These are phyloP conservation scores for Apotomis capreana DNA, from an alignment of 2,888 invertebrate species.

Conservation along the genomic window DNA sequence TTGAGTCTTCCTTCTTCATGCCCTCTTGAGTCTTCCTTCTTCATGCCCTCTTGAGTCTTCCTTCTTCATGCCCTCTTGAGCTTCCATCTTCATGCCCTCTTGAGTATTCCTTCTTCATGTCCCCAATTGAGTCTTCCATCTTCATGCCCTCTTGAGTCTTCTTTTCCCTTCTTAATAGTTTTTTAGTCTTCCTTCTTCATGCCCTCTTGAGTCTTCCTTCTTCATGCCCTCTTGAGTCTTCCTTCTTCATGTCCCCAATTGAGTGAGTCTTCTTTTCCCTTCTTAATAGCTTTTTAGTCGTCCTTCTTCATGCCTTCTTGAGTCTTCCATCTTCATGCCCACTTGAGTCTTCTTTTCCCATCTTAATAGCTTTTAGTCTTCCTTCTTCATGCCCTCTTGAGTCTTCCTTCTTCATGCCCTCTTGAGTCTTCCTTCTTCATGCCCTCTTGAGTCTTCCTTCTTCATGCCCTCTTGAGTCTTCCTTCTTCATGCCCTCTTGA, in stretches of 20 bases:
- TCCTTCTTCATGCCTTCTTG: neutral
- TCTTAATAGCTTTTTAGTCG: conserved; percentile 1
- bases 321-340: neutral
- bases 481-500: neutral
- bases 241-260: neutral
- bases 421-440: conserved; percentile 1
- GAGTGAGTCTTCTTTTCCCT: neutral
- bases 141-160: neutral
- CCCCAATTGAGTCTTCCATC: neutral
- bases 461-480: neutral
- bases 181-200: conserved; percentile 4
- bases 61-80: neutral
- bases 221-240: neutral
- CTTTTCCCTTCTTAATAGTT: neutral
- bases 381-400: neutral
- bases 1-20: conserved; percentile 3
- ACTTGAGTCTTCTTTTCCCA: conserved; percentile 3
- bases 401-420: conserved; percentile 3
- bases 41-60: neutral
- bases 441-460: conserved; percentile 8
- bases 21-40: conserved; percentile 5
- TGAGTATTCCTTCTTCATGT: neutral
- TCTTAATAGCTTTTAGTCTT: conserved; percentile 3
- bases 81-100: conserved; percentile 11
- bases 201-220: conserved; percentile 1